Base-by-base conservation (phyloP, 1,140 invertebrate genomes). In the Phymastichus coffea region DNA sequence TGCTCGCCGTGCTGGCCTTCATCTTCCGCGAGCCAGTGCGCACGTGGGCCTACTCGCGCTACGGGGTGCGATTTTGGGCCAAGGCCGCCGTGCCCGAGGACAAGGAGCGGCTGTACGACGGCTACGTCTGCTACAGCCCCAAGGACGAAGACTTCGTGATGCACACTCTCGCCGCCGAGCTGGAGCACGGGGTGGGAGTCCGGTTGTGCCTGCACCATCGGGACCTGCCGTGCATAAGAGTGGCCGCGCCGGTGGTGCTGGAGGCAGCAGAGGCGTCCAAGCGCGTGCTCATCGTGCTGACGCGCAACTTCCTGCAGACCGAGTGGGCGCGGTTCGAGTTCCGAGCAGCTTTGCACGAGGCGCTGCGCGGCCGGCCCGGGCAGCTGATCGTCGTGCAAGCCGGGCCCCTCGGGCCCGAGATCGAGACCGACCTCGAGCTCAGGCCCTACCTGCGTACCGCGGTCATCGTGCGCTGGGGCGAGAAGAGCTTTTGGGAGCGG, bases 401-500 rank as follows among this genome's bases (percentile, higher is more conserved):
- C 60, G 90, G 90, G 15, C 87, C 90, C 25, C 84, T 91, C 7
- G 79, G 87, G 8, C 82, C 85, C 20, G 91, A 94, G 67, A 86
- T 90, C 15, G 88, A 94, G 70, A 82, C 91, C 35, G 94, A 96
- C 69, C 88, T 89, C 3, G 94, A 97, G 73, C 80, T 97, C 28
- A 83, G 91, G 66, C 87, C 92, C 1, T 97, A 95, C 70, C 80
- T 97, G 8, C 92, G 94, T 71, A 93, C 92, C 6, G 87, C 85
- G 15, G 85, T 89, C 8, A 84, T 89, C 38, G 78, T 97, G n/a
- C 83, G 87, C 63, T 95, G 92, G 90, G 91, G 90, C 62, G 92
- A 95, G 70, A 91, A 90, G 66, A 84, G 89, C 69, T 97, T 97
- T 79, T 95, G 93, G 93, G 92, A 95, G 73, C 88, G 93, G 68